Base-by-base conservation (phyloP, 1,140 invertebrate species). In the Ectropis grisescens region DNA sequence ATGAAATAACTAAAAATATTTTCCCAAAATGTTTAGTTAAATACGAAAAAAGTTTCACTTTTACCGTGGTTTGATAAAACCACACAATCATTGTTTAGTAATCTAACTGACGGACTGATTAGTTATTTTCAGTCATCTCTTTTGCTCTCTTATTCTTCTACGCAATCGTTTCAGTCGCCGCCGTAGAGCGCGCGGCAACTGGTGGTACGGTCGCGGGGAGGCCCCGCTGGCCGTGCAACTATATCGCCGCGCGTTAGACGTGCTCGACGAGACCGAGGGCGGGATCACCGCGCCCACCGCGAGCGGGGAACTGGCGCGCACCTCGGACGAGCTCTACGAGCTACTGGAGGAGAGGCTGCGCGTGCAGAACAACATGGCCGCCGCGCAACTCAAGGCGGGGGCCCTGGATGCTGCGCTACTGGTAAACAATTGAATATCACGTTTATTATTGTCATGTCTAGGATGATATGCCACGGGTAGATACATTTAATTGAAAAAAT, bases 351-450 rank as follows among this genome's bases (percentile, higher is more conserved):
- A 93, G 58, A 75, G 92, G 32, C 74, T 95, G 3, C 91, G 92
- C 57, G 91, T 94, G 0, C 90, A 92, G 47, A 97, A 97, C 66
- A 97, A 97, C 75, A 86, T 97, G 82, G 93, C 94, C 3, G 91
- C 92, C 34, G 91, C 94, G 12, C 94, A 96, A 75, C 86, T 96
- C 22, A 95, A 94, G 82, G 88, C 91, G 13, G 87, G 91, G 43
- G 90, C 91, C 0, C 95, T 87, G 60, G 92, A 95, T 53, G 88
- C 90, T 13, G 94, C 94, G 9, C 79, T 76, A 24, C 75, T 76
- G 55, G 94, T 74, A 8, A 8, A 19, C n/a, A n/a, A n/a, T n/a
- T n/a, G n/a, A n/a, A n/a, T n/a, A n/a, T n/a, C n/a, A n/a, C n/a
- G n/a, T n/a, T n/a, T n/a, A n/a, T n/a, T n/a, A n/a, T n/a, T n/a